Conservation (phyloP, 2,888 invertebrate species). For the Aspidiotus destructor region DNA sequence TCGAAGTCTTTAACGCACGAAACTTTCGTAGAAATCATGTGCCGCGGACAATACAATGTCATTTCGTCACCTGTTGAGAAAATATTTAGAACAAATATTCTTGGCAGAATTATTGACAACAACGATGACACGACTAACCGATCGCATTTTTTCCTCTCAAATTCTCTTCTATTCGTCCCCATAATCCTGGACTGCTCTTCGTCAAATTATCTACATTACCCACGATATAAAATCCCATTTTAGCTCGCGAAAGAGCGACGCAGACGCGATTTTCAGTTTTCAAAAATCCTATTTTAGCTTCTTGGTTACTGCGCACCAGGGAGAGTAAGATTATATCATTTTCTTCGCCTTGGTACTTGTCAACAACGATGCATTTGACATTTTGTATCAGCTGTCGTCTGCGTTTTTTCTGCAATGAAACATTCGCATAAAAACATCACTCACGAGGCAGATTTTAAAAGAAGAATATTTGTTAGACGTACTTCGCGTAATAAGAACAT, state of each 20-base stretch:
- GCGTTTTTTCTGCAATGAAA: neutral
- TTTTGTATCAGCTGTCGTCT: neutral
- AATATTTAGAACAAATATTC: neutral
- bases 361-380: constrained; percentile 54
- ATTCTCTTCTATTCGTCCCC: constrained; percentile 49
- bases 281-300: constrained; percentile 60
- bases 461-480: constrained; percentile 2
- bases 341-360: constrained; percentile 75
- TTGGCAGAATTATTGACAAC: neutral
- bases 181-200: constrained; percentile 45
- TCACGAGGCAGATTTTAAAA: too few relatives aligned
- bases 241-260: constrained; percentile 66
- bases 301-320: constrained; percentile 62
- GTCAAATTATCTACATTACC: constrained; percentile 58
- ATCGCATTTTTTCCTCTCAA: constrained; percentile 48
- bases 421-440: too few relatives aligned
- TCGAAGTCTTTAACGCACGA: constrained; percentile 29
- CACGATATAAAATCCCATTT: constrained; percentile 58
- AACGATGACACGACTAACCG: constrained; percentile 41
- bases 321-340: constrained; percentile 67
- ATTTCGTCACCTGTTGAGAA: constrained; percentile 34
- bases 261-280: constrained; percentile 60
- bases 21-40: constrained; percentile 44
- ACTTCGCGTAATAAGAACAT: constrained; percentile 41
- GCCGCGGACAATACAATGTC: constrained; percentile 47